Conservation (phyloP, 2,888 invertebrate species). For the Mechanitis mazaeus region DNA sequence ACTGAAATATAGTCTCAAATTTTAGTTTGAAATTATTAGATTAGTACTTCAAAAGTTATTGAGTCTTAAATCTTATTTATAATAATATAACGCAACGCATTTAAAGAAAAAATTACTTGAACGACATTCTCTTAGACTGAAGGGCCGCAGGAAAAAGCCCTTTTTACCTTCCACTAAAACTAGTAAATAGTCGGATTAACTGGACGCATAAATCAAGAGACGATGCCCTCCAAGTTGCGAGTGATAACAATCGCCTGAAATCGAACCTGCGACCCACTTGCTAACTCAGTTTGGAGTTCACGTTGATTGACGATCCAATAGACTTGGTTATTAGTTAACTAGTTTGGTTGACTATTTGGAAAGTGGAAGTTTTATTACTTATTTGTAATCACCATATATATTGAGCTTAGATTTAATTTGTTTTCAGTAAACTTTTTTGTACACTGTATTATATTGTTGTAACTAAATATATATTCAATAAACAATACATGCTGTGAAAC, state of each 20-base stretch:
- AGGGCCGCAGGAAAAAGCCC: conserved; percentile 62
- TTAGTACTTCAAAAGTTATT: too few relatives aligned
- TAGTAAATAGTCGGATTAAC: conserved; percentile 75
- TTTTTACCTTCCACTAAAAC: conserved; percentile 71
- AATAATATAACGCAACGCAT: too few relatives aligned
- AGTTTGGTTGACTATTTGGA: background rate
- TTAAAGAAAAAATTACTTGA: conserved; percentile 20
- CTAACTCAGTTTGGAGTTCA: conserved; percentile 19
- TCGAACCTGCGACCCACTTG: conserved; percentile 26
- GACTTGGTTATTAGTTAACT: conserved; percentile 7
- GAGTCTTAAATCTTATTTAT: too few relatives aligned
- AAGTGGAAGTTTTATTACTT: background rate
- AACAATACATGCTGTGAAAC: background rate
- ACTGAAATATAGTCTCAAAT: background rate
- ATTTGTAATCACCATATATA: background rate
- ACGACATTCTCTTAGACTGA: conserved; percentile 35
- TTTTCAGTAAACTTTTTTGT: background rate
- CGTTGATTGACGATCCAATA: conserved; percentile 25
- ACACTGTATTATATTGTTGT: background rate
- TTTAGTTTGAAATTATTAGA: too few relatives aligned
- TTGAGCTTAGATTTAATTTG: background rate
- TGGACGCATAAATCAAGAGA: conserved; percentile 62
- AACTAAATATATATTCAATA: too few relatives aligned
- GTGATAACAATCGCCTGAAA: conserved; percentile 34
- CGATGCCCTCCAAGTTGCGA: conserved; percentile 33